Conservation (phyloP, 2,888 invertebrate genomes). For the Abrostola tripartita region DNA sequence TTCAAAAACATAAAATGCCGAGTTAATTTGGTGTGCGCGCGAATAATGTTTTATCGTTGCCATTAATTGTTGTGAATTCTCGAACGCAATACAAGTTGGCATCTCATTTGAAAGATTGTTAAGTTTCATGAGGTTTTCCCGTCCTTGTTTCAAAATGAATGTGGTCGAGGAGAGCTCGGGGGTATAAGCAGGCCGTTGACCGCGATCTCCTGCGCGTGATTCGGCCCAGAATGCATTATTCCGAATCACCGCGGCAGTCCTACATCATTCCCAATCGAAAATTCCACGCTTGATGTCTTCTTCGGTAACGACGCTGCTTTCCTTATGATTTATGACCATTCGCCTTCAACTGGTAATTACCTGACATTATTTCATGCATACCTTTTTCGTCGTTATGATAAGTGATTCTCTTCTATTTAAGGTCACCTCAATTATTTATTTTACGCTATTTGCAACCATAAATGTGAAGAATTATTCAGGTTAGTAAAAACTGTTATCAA, state of each 20-base stretch:
- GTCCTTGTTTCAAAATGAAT: constrained; percentile 73
- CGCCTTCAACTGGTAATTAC: constrained; percentile 69
- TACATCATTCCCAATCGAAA: constrained; percentile 81
- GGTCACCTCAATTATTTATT: background rate
- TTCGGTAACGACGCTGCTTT: constrained; percentile 78
- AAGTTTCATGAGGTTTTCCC: constrained; percentile 66
- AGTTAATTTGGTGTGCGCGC: constrained; percentile 56
- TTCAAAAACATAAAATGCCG: constrained; percentile 39
- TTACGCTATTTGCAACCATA: background rate
- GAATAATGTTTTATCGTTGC: constrained; percentile 62
- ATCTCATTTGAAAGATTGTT: constrained; percentile 70
- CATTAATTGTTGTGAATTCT: constrained; percentile 61
- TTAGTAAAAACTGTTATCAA: background rate
- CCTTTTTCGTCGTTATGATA: constrained; percentile 41
- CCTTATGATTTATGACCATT: constrained; percentile 80
- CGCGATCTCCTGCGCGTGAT: constrained; percentile 75
- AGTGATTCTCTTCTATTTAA: constrained; percentile 26
- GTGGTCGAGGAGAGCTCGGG: constrained; percentile 61
- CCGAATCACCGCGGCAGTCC: constrained; percentile 75
- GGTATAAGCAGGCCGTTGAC: constrained; percentile 79
- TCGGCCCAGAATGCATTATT: constrained; percentile 84
- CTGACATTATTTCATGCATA: constrained; percentile 60
- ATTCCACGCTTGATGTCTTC: constrained; percentile 84
- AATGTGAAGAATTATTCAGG: background rate
- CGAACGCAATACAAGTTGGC: constrained; percentile 55